phyloP scores from a whole-genome alignment of 2,113 vertebrate genomes.

The Heteronetta atricapilla region DNA sequence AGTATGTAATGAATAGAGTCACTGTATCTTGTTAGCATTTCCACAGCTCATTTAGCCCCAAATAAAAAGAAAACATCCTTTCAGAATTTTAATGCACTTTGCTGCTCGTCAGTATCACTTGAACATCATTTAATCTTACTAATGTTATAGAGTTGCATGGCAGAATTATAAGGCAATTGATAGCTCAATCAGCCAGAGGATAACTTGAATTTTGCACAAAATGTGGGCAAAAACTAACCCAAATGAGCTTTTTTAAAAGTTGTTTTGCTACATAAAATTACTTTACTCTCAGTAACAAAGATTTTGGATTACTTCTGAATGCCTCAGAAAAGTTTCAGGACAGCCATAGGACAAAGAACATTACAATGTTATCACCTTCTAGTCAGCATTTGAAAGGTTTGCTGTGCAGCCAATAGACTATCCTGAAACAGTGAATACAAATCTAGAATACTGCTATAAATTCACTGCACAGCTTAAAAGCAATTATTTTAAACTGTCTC shows the following conservation, averaged over 20 bases:
- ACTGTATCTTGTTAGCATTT: conserved; percentile 71
- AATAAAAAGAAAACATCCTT: conserved; percentile 53
- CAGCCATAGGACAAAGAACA: neutral
- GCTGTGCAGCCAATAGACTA: neutral
- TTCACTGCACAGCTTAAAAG: neutral
- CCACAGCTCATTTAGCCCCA: conserved; percentile 71
- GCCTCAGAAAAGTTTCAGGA: neutral
- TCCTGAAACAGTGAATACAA: neutral
- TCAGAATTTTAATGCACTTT: conserved; percentile 58
- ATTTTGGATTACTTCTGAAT: neutral
- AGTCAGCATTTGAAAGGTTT: neutral
- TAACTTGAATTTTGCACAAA: conserved; percentile 14
- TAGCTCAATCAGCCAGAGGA: neutral
- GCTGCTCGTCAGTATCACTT: conserved; percentile 44
- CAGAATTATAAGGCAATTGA: conserved; percentile 21
- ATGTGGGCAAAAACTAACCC: neutral
- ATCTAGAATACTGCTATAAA: neutral
- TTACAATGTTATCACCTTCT: neutral
- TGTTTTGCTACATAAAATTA: neutral
- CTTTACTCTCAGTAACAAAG: neutral
- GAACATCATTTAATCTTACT: conserved; percentile 52
- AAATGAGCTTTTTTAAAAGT: neutral
- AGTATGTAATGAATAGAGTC: conserved; percentile 65
- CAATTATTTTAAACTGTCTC: neutral
- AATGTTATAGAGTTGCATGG: conserved; percentile 7